Evolutionary conservation across 2,113 vertebrate genomes (phyloP), one percentile per base, ranked within the genome.

Genomic region (Asarcornis scutulata): DNA sequence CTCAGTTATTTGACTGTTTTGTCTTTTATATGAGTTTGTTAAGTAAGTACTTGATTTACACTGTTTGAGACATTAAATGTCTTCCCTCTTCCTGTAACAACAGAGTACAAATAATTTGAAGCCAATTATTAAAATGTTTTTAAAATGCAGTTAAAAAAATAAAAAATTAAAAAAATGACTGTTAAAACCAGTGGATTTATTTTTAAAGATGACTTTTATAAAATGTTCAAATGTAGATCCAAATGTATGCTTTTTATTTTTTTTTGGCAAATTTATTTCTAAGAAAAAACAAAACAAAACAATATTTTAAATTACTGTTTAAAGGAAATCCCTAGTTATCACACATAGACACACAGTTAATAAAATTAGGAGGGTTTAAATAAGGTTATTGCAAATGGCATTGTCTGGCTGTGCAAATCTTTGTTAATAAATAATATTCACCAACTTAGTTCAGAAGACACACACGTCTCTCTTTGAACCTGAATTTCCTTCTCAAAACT

Each of bases 1-100:
- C 72, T 89, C 58, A 27, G 68, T 89, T 93, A 92, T 86, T 95
- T 94, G 74, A 81, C 46, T 86, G 55, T 85, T 82, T 96, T 91
- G 40, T 95, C 63, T 91, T 89, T 94, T 58, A 23, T 20, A n/a
- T 17, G 68, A 85, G 17, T 79, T 92, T 96, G 69, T 93, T 66
- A 95, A 96, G 18, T 58, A 83, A 80, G 46, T 77, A 81, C 59
- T 95, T 68, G 44, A 90, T 96, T 97, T 95, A 53, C 23, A 46
- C 26, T 78, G 56, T 52, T 60, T 32, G 42, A 68, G 13, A 68
- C 25, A 76, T 14, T n/a, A 74, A 76, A 79, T 25, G 3, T 58
- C 68, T 88, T 94, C 44, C 32, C 44, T 74, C 59, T 78, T 67
- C 23, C 26, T 73, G 32, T 31, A 62, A 34, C 68, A 82, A 40